Conservation (phyloP, 2,888 invertebrate species). For the Cremastobaeus sp. region DNA sequence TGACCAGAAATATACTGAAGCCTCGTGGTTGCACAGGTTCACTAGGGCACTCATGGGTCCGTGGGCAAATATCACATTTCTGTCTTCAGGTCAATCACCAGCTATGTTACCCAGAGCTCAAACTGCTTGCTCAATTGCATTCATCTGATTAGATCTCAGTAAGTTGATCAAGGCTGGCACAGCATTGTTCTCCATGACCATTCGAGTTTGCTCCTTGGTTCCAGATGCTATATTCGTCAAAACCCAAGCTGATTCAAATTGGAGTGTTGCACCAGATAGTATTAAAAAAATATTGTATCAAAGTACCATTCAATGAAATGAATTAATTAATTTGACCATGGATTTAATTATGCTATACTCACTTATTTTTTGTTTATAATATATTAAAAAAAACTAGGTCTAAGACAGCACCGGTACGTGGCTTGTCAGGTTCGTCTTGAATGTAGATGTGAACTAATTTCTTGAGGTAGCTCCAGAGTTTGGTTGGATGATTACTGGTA, state of each 20-base stretch:
- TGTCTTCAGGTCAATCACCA: constrained; percentile 88
- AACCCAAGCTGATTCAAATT: constrained; percentile 99
- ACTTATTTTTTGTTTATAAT: constrained; percentile 90
- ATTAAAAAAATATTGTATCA: constrained; percentile 12
- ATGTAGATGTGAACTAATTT: too few relatives aligned
- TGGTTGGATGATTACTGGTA: too few relatives aligned
- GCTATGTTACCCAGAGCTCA: constrained; percentile 99
- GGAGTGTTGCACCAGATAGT: constrained; percentile 83
- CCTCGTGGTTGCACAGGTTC: constrained; percentile 82
- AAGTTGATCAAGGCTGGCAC: constrained; percentile 90
- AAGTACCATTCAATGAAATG: neutral
- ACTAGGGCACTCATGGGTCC: constrained; percentile 88
- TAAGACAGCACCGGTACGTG: too few relatives aligned
- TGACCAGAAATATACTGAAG: constrained; percentile 79
- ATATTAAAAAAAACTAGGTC: too few relatives aligned
- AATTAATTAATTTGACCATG: neutral
- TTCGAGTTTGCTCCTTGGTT: constrained; percentile 91
- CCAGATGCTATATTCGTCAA: constrained; percentile 98
- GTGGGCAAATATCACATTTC: constrained; percentile 88
- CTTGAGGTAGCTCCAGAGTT: too few relatives aligned
- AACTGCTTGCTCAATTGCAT: constrained; percentile 94
- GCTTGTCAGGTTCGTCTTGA: too few relatives aligned
- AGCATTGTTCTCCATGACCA: constrained; percentile 92
- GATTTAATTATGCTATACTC: constrained; percentile 66
- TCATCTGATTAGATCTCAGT: constrained; percentile 83